Evolutionary conservation across 1,140 invertebrate species (phyloP), one percentile per base, ranked within the genome.

Genomic region (Drosophila trapezifrons): DNA sequence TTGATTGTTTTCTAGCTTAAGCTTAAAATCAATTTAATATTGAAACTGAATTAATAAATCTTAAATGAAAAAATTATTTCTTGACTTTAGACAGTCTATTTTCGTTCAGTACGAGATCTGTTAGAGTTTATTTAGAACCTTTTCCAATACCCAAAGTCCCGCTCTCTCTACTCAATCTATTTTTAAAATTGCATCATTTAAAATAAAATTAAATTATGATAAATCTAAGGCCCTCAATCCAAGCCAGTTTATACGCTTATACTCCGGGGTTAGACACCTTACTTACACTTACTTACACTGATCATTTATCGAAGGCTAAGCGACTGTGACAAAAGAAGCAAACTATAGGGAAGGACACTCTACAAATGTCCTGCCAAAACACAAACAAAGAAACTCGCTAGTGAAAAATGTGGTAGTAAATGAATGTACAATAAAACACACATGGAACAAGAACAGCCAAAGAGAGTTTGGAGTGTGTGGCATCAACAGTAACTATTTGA

Each of bases 161-260:
- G 47, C 27, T 45, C 62, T 79, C 72, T 87, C 75, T 76, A 86
- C 66, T 87, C 76, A 73, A 87, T 87, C 75, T 51, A 60, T 51
- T 47, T 38, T 10, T 12, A 8, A 13, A 22, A 25, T 20, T 17
- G 18, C 20, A 12, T 10, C 32, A 49, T 42, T 37, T 8, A n/a
- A 63, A 43, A 45, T 6, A 37, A 22, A 32, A 12, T 25, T 9
- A 35, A 55, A 35, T 37, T 17, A 22, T 10, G 0, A 32, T 25
- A 29, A 54, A 49, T 49, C 42, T 57, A 57, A n/a, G 10, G 22
- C 15, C 59, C 59, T 55, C n/a, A 57, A 37, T 22, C 27, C 40
- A 32, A 52, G 56, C 37, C 42, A 18, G 12, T 2, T 18, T 42
- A 18, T 13, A n/a, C 0, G 38, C 0, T 52, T 52, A 17, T 43